Conservation (phyloP, 2,113 vertebrate genomes). For the Orycteropus afer region DNA sequence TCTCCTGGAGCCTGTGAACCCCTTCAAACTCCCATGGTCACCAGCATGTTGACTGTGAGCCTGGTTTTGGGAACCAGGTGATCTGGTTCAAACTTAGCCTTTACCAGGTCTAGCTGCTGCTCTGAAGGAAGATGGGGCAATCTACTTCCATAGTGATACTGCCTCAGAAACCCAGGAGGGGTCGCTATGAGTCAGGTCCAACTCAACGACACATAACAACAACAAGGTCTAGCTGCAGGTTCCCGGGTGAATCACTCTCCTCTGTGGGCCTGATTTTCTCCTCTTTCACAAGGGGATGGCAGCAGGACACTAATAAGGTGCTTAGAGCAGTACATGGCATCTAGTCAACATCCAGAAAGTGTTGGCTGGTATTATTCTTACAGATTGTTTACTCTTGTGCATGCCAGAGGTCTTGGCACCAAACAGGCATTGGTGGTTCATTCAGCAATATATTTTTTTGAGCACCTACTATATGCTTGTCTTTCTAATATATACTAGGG, state of each 20-base stretch:
- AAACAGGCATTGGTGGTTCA: too few species aligned
- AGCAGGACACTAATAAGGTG: background rate
- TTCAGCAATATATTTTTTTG: too few species aligned
- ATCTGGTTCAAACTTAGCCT: background rate
- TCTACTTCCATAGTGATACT: too few species aligned
- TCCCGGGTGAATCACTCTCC: background rate
- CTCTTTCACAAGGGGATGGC: background rate
- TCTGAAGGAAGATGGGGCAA: too few species aligned
- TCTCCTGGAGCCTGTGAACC: background rate
- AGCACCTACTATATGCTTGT: background rate
- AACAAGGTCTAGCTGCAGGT: too few species aligned
- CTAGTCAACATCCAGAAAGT: accelerated
- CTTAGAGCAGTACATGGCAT: background rate
- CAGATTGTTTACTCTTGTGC: background rate
- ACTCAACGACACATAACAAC: too few species aligned
- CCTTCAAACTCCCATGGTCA: background rate
- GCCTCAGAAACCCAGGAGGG: too few species aligned
- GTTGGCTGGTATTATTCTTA: background rate
- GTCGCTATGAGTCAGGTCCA: too few species aligned
- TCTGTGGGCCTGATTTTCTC: background rate
- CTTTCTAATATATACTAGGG: background rate
- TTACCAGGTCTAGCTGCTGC: background rate
- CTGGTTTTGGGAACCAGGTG: background rate
- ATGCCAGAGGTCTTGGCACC: background rate
- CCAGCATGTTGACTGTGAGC: background rate